These are phyloP conservation scores for Galleria mellonella DNA, from an alignment of 1,140 invertebrate genomes.

Conservation along the genomic window DNA sequence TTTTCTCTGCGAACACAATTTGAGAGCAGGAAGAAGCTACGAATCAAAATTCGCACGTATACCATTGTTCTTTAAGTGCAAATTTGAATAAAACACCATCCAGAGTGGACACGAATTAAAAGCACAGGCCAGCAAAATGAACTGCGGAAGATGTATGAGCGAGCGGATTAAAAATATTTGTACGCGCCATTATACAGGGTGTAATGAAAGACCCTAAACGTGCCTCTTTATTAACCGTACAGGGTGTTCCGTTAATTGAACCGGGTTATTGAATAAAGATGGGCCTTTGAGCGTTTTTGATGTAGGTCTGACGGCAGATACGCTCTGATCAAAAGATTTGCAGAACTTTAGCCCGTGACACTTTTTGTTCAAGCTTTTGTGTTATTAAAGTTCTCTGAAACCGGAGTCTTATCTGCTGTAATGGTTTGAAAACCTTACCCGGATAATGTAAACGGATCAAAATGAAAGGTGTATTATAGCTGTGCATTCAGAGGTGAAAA, in stretches of 20 bases:
- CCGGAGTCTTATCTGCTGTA: too few relatives aligned
- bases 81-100: not conserved
- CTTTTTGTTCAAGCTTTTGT: too few relatives aligned
- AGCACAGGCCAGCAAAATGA: slow-evolving; percentile 61
- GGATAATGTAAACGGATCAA: too few relatives aligned
- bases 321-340: too few relatives aligned
- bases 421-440: too few relatives aligned
- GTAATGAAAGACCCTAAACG: slow-evolving; percentile 63
- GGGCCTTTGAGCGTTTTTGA: slow-evolving; percentile 40
- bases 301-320: slow-evolving; percentile 40
- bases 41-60: too few relatives aligned
- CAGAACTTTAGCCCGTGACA: too few relatives aligned
- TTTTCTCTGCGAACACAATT: too few relatives aligned
- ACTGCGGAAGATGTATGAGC: slow-evolving; percentile 69
- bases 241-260: slow-evolving; percentile 61
- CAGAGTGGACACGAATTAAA: slow-evolving; percentile 41
- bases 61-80: too few relatives aligned
- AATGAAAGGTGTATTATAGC: too few relatives aligned
- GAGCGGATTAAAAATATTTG: slow-evolving; percentile 70
- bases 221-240: slow-evolving; percentile 63
- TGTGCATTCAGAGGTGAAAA: too few relatives aligned
- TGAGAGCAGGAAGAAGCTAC: not conserved
- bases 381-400: too few relatives aligned
- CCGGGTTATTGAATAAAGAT: slow-evolving; percentile 48
- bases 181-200: slow-evolving; percentile 66